Evolutionary conservation across 2,888 invertebrate species (phyloP).

Genomic region (Chymomyza caudatula): DNA sequence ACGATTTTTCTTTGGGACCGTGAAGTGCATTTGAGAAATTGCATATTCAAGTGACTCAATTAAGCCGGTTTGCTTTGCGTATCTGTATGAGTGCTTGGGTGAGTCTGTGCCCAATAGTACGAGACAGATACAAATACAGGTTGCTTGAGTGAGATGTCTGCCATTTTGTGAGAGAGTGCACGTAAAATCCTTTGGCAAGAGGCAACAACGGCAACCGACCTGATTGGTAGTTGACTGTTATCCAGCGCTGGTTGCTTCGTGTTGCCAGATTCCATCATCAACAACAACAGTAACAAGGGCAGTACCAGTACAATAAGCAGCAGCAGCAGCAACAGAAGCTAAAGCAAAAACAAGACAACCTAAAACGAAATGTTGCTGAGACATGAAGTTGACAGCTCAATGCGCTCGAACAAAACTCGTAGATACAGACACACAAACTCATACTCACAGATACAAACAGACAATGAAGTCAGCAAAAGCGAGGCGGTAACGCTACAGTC

Average conservation of each 20-base stretch:
- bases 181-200: slow-evolving; percentile 67
- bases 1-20: slow-evolving; percentile 52
- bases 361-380: slow-evolving; percentile 74
- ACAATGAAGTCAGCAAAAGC: slow-evolving; percentile 27
- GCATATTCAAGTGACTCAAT: slow-evolving; percentile 72
- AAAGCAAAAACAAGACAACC: slow-evolving; percentile 51
- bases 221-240: slow-evolving; percentile 72
- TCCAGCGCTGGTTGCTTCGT: slow-evolving; percentile 29
- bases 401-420: slow-evolving; percentile 73
- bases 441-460: slow-evolving; percentile 22
- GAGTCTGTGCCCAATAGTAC: slow-evolving; percentile 8
- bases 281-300: slow-evolving; percentile 40
- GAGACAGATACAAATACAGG: slow-evolving; percentile 46
- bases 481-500: slow-evolving; percentile 18
- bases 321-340: slow-evolving; percentile 29
- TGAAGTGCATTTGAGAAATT: slow-evolving; percentile 64
- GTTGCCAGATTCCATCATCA: slow-evolving; percentile 66
- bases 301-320: slow-evolving; percentile 1
- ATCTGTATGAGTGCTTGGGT: slow-evolving; percentile 1
- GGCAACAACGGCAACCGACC: slow-evolving; percentile 56
- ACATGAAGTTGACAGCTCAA: slow-evolving; percentile 76
- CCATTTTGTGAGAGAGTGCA: slow-evolving; percentile 63
- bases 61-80: slow-evolving; percentile 33
- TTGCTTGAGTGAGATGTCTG: slow-evolving; percentile 68
- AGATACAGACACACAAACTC: slow-evolving; percentile 13